phyloP scores from a whole-genome alignment of 1,140 invertebrate genomes.

The Drosophila prosaltans region DNA sequence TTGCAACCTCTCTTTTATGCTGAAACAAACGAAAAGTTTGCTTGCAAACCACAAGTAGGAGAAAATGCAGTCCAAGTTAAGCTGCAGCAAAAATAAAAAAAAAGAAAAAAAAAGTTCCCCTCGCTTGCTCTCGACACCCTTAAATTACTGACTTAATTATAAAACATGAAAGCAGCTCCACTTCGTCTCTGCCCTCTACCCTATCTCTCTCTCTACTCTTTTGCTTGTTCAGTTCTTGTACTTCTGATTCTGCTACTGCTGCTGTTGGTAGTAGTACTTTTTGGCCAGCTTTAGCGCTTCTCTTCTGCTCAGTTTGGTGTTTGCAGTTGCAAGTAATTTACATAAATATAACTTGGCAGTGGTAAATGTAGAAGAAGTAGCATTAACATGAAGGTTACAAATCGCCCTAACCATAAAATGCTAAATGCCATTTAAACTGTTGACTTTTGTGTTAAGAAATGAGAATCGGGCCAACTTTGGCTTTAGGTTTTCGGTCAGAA shows the following conservation, averaged over 20 bases:
- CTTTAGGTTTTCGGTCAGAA: conserved; percentile 3
- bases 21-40: conserved; percentile 59
- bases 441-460: conserved; percentile 53
- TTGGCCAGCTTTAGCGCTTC: conserved; percentile 3
- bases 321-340: conserved; percentile 68
- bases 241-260: neutral
- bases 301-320: conserved; percentile 39
- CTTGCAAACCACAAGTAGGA: conserved; percentile 58
- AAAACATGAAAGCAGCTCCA: conserved; percentile 65
- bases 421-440: conserved; percentile 73
- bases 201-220: neutral
- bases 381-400: conserved; percentile 77
- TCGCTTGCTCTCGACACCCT: conserved; percentile 61
- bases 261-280: neutral
- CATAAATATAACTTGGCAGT: conserved; percentile 73
- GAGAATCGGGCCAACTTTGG: conserved; percentile 57
- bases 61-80: conserved; percentile 65
- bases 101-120: conserved; percentile 54
- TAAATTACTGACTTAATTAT: conserved; percentile 80
- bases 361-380: conserved; percentile 20
- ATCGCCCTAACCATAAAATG: conserved; percentile 66
- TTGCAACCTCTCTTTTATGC: conserved; percentile 10
- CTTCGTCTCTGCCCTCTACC: neutral
- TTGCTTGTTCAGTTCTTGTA: neutral
- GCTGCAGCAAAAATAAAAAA: conserved; percentile 28